These are phyloP conservation scores for Cydia splendana DNA, from an alignment of 1,140 invertebrate genomes.

Conservation along the genomic window DNA sequence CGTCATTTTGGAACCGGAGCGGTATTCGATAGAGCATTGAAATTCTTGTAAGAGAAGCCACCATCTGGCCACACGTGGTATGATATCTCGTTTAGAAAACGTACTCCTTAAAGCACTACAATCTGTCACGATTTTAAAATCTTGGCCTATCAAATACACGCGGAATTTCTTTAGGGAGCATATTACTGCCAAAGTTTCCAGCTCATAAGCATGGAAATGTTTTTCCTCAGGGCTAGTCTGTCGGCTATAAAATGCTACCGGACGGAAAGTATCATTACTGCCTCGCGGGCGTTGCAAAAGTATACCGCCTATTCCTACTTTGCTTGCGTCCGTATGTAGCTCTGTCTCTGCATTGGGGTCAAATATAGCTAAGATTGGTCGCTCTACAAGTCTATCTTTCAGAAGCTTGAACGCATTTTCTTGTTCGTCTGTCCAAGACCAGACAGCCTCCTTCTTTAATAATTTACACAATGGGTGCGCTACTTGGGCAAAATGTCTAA, in stretches of 20 bases:
- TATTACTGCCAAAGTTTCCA: slow-evolving; percentile 59
- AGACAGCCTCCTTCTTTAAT: too few species aligned
- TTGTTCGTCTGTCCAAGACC: too few species aligned
- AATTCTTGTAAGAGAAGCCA: slow-evolving; percentile 42
- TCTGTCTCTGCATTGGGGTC: too few species aligned
- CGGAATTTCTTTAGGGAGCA: slow-evolving; percentile 35
- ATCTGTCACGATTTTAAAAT: slow-evolving; percentile 36
- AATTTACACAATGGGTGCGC: too few species aligned
- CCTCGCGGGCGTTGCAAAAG: slow-evolving; percentile 47
- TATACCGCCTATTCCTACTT: too few species aligned
- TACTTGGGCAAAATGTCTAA: too few species aligned
- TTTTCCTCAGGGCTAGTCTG: slow-evolving; percentile 46
- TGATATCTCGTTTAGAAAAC: slow-evolving; percentile 47
- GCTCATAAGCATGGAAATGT: slow-evolving; percentile 62
- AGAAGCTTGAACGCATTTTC: too few species aligned
- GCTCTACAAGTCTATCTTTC: too few species aligned
- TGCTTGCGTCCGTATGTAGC: too few species aligned
- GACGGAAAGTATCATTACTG: slow-evolving; percentile 38
- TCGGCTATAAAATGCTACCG: slow-evolving; percentile 57
- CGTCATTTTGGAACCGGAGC: slow-evolving; percentile 42
- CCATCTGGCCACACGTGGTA: slow-evolving; percentile 40
- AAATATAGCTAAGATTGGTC: too few species aligned
- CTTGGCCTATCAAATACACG: slow-evolving; percentile 49
- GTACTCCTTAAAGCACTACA: slow-evolving; percentile 47
- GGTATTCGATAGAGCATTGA: slow-evolving; percentile 45